Percentiles rank a stretch among this genome's conserved stretches.
phyloP scores from a whole-genome alignment of 2,113 vertebrate genomes.

The Ictalurus punctatus region DNA sequence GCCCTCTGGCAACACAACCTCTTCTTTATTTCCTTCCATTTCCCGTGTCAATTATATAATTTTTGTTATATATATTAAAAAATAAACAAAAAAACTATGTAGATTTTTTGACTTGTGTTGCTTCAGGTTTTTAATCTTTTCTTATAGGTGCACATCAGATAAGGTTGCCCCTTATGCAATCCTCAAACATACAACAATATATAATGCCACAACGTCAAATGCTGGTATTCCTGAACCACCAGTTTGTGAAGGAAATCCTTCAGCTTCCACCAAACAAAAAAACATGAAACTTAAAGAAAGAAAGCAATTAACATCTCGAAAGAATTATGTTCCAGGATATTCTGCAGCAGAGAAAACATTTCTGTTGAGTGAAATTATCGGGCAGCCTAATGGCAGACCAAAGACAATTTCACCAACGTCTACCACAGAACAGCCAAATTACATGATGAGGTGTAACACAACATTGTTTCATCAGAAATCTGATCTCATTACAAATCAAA shows the following conservation, averaged over 20 bases:
- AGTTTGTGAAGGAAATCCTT: slow-evolving; percentile 11
- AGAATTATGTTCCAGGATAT: slow-evolving; percentile 36
- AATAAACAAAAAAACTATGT: background rate
- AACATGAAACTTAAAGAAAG: slow-evolving; percentile 39
- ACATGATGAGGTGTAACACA: background rate
- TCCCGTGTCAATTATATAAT: background rate
- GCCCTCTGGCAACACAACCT: background rate
- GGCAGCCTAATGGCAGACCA: slow-evolving; percentile 50
- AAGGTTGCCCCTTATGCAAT: slow-evolving; percentile 62
- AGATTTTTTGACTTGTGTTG: slow-evolving; percentile 23
- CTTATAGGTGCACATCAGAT: slow-evolving; percentile 66
- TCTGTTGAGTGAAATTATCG: slow-evolving; percentile 40
- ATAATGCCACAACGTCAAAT: slow-evolving; percentile 54
- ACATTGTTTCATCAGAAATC: slow-evolving; percentile 8
- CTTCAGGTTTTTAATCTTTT: slow-evolving; percentile 21
- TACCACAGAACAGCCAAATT: background rate
- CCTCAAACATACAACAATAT: slow-evolving; percentile 58
- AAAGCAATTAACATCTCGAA: slow-evolving; percentile 1
- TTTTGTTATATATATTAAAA: background rate
- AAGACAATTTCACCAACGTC: slow-evolving; percentile 18
- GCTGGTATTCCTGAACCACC: slow-evolving; percentile 1
- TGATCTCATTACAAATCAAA: slow-evolving; percentile 1
- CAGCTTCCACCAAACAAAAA: slow-evolving; percentile 10
- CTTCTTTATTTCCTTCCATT: background rate
- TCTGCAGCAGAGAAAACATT: slow-evolving; percentile 56